These are phyloP conservation scores for Drosophila borborema DNA, from an alignment of 2,888 invertebrate species.

Conservation along the genomic window DNA sequence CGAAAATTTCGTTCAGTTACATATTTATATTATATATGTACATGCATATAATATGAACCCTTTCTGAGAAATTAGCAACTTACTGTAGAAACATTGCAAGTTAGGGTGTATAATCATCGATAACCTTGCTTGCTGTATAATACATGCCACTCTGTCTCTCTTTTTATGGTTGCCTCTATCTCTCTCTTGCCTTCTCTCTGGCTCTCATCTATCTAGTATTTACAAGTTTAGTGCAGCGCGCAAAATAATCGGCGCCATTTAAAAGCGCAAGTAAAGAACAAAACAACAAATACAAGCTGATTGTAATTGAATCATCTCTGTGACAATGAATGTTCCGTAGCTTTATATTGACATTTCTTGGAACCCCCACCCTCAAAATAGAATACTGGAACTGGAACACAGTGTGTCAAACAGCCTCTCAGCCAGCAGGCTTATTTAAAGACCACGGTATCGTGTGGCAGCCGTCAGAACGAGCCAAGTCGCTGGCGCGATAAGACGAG, in stretches of 20 bases:
- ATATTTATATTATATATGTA: not conserved
- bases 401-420: not conserved
- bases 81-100: not conserved
- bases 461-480: constrained; percentile 42
- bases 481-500: constrained; percentile 58
- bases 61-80: not conserved
- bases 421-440: constrained; percentile 30
- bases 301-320: constrained; percentile 11
- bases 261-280: constrained; percentile 23
- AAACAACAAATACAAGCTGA: constrained; percentile 17
- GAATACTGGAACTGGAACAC: not conserved
- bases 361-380: not conserved
- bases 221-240: constrained; percentile 53
- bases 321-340: not conserved
- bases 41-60: not conserved
- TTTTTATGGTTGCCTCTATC: not conserved
- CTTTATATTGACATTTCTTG: not conserved
- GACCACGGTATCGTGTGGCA: constrained; percentile 3
- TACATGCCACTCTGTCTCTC: not conserved
- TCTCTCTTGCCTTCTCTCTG: not conserved
- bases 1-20: not conserved
- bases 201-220: constrained; percentile 7
- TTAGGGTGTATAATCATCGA: not conserved
- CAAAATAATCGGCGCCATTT: constrained; percentile 58
- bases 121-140: not conserved